Evolutionary conservation across 2,888 invertebrate genomes (phyloP).

Genomic region (Drosophila histrio): DNA sequence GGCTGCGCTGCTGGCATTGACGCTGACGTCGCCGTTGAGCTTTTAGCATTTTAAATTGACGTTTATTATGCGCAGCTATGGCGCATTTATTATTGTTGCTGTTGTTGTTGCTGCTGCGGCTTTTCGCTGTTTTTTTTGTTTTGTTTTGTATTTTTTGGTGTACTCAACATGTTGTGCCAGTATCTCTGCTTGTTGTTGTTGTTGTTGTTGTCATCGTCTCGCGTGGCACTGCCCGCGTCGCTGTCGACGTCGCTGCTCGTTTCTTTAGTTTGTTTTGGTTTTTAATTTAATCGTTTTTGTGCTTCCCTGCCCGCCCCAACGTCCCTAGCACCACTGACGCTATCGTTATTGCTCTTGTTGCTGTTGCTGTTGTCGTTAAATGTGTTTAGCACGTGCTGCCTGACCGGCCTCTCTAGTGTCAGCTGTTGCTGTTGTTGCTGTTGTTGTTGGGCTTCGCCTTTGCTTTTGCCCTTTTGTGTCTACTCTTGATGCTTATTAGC

Average conservation of each 20-base stretch:
- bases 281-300: constrained; percentile 79
- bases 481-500: constrained; percentile 77
- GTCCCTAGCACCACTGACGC: constrained; percentile 18
- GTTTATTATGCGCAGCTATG: constrained; percentile 70
- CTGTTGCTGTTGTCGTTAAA: constrained; percentile 73
- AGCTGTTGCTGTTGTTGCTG: constrained; percentile 24
- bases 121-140: constrained; percentile 2
- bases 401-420: constrained; percentile 60
- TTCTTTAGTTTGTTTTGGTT: constrained; percentile 80
- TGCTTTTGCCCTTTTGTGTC: constrained; percentile 76
- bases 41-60: constrained; percentile 81
- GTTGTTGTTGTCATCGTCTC: constrained; percentile 53
- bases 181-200: constrained; percentile 44
- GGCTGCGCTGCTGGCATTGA: constrained; percentile 47
- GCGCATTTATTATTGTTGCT: constrained; percentile 52
- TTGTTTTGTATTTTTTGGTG: constrained; percentile 53
- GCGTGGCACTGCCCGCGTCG: constrained; percentile 51
- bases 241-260: constrained; percentile 53
- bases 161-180: constrained; percentile 73
- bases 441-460: constrained; percentile 36
- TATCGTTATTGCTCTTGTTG: constrained; percentile 60
- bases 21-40: constrained; percentile 45
- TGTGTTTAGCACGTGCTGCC: constrained; percentile 76
- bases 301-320: constrained; percentile 25
- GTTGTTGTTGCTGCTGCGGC: constrained; percentile 24